Percentiles rank a stretch among this genome's conserved stretches.
Evolutionary conservation across 2,888 invertebrate genomes (phyloP).

Genomic region (Amaurobius ferox): DNA sequence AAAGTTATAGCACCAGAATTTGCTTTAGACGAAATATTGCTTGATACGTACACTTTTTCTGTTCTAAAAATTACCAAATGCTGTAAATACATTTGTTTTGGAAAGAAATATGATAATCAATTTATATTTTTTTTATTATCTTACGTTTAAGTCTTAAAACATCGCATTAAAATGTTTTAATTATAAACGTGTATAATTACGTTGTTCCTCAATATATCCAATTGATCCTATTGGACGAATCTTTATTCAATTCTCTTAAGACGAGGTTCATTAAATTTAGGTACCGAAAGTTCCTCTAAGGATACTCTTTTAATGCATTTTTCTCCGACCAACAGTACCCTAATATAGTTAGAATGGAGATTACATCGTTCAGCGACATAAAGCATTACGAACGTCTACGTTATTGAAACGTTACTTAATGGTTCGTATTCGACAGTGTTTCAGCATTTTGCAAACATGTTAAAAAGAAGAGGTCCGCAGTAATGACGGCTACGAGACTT

Average conservation of each 20-base stretch:
- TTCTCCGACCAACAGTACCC: constrained; percentile 45
- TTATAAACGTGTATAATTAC: too few species aligned
- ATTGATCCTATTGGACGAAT: too few species aligned
- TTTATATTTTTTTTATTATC: too few species aligned
- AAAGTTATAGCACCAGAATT: too few species aligned
- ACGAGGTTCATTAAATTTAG: constrained; percentile 49
- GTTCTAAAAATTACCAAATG: too few species aligned
- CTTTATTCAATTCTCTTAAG: background rate
- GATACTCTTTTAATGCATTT: constrained; percentile 44
- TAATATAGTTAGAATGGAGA: constrained; percentile 59
- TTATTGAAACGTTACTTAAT: constrained; percentile 58
- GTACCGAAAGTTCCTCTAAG: constrained; percentile 50
- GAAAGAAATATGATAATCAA: too few species aligned
- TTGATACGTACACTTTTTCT: too few species aligned
- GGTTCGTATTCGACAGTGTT: constrained; percentile 48
- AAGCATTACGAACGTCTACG: constrained; percentile 37
- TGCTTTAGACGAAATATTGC: too few species aligned
- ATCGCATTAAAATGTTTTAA: too few species aligned
- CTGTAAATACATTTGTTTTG: too few species aligned
- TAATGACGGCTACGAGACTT: constrained; percentile 50
- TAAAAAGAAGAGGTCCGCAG: constrained; percentile 47
- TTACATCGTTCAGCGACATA: constrained; percentile 46
- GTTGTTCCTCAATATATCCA: too few species aligned
- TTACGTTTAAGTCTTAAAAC: too few species aligned
- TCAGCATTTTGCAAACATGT: constrained; percentile 63